These are phyloP conservation scores for Gymnocheta viridis DNA, from an alignment of 2,888 invertebrate genomes.

Conservation along the genomic window DNA sequence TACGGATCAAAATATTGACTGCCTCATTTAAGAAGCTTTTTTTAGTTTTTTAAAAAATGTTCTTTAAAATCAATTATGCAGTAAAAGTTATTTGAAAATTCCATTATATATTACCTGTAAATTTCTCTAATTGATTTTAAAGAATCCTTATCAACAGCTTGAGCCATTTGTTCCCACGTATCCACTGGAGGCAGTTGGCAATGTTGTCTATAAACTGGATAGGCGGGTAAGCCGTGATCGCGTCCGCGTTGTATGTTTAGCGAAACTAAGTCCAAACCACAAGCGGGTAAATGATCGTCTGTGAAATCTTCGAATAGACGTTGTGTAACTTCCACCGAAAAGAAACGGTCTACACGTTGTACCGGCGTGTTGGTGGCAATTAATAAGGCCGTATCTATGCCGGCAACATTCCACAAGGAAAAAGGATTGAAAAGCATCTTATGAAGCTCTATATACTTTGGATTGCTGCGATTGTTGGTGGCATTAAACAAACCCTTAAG, in stretches of 20 bases:
- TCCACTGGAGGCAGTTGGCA: conserved; percentile 87
- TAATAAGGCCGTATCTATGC: conserved; percentile 85
- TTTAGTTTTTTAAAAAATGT: background rate
- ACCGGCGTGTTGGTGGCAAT: conserved; percentile 87
- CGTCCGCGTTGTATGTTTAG: conserved; percentile 94
- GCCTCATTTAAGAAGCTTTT: no score
- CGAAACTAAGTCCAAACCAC: conserved; percentile 92
- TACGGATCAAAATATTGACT: no score
- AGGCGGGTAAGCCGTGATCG: conserved; percentile 93
- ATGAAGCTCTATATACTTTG: conserved; percentile 88
- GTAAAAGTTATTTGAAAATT: background rate
- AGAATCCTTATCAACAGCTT: conserved; percentile 86
- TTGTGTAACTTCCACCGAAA: conserved; percentile 80
- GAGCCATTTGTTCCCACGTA: conserved; percentile 86
- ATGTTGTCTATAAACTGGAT: conserved; percentile 88
- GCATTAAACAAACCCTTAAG: conserved; percentile 87
- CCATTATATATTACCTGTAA: conserved; percentile 84
- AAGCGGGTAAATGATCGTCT: conserved; percentile 81
- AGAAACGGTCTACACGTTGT: conserved; percentile 81
- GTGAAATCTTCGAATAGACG: conserved; percentile 79
- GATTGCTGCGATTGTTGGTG: conserved; percentile 84
- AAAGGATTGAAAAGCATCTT: conserved; percentile 92
- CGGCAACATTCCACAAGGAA: conserved; percentile 85
- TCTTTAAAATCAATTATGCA: background rate
- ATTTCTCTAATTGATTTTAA: conserved; percentile 85